Percentiles rank a stretch among this genome's conserved stretches.
These are phyloP conservation scores for Plebejus melissa DNA, from an alignment of 2,888 invertebrate genomes.

Conservation along the genomic window DNA sequence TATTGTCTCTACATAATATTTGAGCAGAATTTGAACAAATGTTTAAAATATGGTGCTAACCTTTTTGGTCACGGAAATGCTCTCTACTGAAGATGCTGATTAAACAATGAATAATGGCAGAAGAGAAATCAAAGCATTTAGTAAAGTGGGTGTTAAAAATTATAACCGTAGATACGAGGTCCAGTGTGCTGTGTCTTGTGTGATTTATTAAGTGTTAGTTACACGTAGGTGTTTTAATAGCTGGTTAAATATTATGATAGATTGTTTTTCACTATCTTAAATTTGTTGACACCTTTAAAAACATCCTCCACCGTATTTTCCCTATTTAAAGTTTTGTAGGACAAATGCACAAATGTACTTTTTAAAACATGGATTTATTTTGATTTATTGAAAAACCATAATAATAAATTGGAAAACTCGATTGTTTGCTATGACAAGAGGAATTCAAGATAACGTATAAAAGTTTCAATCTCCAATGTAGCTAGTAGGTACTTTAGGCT, in stretches of 20 bases:
- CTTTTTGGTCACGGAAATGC: background rate
- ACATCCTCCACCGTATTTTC: background rate
- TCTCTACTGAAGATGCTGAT: background rate
- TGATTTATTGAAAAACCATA: too few relatives aligned
- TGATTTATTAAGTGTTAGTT: conserved; percentile 73
- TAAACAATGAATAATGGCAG: conserved; percentile 38
- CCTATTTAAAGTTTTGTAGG: too few relatives aligned
- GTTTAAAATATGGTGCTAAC: too few relatives aligned
- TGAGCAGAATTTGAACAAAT: too few relatives aligned
- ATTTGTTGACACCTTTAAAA: background rate
- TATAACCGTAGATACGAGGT: conserved; percentile 68
- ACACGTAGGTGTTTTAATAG: conserved; percentile 63
- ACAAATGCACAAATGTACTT: too few relatives aligned
- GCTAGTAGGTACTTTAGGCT: too few relatives aligned
- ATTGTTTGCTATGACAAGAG: too few relatives aligned
- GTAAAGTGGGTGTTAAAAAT: conserved; percentile 77
- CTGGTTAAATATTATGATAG: conserved; percentile 50
- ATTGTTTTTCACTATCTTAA: conserved; percentile 24
- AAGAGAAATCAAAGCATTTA: conserved; percentile 39
- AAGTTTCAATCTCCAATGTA: too few relatives aligned
- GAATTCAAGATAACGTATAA: too few relatives aligned
- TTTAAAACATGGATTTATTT: too few relatives aligned
- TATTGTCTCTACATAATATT: too few relatives aligned
- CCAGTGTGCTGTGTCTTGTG: conserved; percentile 38
- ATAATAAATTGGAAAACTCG: too few relatives aligned